Conservation (phyloP, 1,140 invertebrate species). For the Heliconius eleuchia region DNA sequence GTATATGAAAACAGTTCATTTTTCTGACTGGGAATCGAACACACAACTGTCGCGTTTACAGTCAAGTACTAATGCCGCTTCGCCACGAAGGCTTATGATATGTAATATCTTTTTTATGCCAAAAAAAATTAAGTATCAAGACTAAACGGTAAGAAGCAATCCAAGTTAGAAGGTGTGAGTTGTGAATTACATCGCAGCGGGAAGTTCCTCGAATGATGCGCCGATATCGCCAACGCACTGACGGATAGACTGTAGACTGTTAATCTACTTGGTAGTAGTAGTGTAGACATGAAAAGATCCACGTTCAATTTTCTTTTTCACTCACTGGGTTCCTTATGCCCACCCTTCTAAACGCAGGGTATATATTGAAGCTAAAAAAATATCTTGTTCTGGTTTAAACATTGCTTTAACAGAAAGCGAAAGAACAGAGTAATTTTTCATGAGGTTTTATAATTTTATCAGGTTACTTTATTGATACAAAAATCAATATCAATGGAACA, state of each 20-base stretch:
- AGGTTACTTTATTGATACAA: too few species aligned
- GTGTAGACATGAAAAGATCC: background rate
- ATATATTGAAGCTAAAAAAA: too few species aligned
- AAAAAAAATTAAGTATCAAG: background rate
- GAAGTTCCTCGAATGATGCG: conserved; percentile 50
- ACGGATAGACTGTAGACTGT: background rate
- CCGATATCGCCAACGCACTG: conserved; percentile 35
- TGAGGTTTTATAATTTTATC: too few species aligned
- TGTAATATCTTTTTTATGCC: too few species aligned
- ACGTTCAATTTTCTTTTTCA: background rate
- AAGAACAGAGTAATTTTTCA: too few species aligned
- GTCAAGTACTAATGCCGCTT: background rate
- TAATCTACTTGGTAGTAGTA: background rate
- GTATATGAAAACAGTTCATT: background rate
- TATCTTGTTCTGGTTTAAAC: too few species aligned
- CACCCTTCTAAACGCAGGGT: too few species aligned
- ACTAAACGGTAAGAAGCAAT: background rate
- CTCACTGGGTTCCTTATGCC: background rate
- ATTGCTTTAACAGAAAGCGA: too few species aligned
- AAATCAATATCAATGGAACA: too few species aligned
- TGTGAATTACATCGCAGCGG: conserved; percentile 61
- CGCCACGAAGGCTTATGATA: too few species aligned
- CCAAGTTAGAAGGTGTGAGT: conserved; percentile 52
- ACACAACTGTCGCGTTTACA: background rate
- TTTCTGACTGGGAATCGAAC: background rate